Evolutionary conservation across 1,140 invertebrate genomes (phyloP).

Genomic region (Drosophila asahinai): DNA sequence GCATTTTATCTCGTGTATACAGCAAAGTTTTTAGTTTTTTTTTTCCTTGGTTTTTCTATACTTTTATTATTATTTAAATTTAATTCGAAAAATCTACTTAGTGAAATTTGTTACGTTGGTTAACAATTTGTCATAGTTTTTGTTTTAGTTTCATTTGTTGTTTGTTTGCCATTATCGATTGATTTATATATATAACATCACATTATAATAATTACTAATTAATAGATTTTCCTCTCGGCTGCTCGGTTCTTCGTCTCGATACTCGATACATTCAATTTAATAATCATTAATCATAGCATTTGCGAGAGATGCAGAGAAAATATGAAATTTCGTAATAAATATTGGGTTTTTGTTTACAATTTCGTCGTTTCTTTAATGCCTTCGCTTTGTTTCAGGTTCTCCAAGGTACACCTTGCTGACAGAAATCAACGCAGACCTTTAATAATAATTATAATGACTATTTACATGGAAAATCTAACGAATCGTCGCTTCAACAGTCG

Average conservation of each 20-base stretch:
- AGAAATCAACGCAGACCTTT: slow-evolving; percentile 21
- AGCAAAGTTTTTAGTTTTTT: slow-evolving; percentile 57
- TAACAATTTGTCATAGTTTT: slow-evolving; percentile 61
- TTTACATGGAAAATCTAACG: slow-evolving; percentile 60
- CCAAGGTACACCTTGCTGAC: neutral
- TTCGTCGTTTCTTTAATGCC: slow-evolving; percentile 8
- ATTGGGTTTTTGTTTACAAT: slow-evolving; percentile 40
- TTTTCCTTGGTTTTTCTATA: slow-evolving; percentile 30
- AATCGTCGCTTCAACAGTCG: slow-evolving; percentile 19
- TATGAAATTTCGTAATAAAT: slow-evolving; percentile 70
- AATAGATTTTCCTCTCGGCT: slow-evolving; percentile 57
- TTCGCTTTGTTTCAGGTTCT: slow-evolving; percentile 17
- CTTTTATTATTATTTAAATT: slow-evolving; percentile 59
- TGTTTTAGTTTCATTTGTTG: slow-evolving; percentile 38
- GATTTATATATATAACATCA: slow-evolving; percentile 83
- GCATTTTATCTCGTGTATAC: slow-evolving; percentile 49
- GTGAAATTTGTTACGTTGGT: slow-evolving; percentile 75
- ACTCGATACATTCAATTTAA: slow-evolving; percentile 33
- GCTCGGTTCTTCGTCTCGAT: slow-evolving; percentile 8
- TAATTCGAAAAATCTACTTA: slow-evolving; percentile 81
- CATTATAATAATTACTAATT: slow-evolving; percentile 84
- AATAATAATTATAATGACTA: slow-evolving; percentile 80
- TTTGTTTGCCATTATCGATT: slow-evolving; percentile 48
- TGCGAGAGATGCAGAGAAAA: slow-evolving; percentile 62
- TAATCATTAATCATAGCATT: slow-evolving; percentile 65